A percentile compares a stretch with the other conserved stretches of the same genome.
Evolutionary conservation across 1,140 invertebrate species (phyloP).

Genomic region (Zaprionus lachaisei): DNA sequence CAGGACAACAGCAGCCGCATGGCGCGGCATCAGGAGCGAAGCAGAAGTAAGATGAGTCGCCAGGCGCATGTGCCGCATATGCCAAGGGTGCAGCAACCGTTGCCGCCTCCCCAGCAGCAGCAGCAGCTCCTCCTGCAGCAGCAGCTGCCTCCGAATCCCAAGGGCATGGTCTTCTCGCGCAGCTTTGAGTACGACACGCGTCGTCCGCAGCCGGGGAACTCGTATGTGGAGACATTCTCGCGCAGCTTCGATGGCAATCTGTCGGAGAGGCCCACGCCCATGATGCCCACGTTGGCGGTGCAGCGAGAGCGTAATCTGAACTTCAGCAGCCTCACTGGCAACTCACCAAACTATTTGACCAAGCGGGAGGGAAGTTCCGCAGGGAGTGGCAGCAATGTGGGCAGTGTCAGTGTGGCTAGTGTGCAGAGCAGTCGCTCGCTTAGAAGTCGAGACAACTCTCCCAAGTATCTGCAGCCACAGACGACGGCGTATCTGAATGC

Average conservation of each 20-base stretch:
- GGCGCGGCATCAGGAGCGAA: slow-evolving; percentile 49
- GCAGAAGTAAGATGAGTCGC: slow-evolving; percentile 57
- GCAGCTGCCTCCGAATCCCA: slow-evolving; percentile 30
- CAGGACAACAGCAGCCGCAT: slow-evolving; percentile 80
- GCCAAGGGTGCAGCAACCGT: slow-evolving; percentile 30
- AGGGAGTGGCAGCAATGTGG: slow-evolving; percentile 18
- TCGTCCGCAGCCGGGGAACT: slow-evolving; percentile 63
- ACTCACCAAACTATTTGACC: slow-evolving; percentile 81
- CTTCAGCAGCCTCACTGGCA: slow-evolving; percentile 79
- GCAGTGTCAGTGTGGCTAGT: slow-evolving; percentile 27
- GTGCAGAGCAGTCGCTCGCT: slow-evolving; percentile 59
- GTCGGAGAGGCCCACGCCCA: slow-evolving; percentile 58
- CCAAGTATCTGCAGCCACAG: slow-evolving; percentile 72
- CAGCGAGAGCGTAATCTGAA: slow-evolving; percentile 73
- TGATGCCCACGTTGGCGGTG: slow-evolving; percentile 44
- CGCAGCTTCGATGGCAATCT: slow-evolving; percentile 83
- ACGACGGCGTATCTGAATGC: slow-evolving; percentile 79
- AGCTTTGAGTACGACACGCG: slow-evolving; percentile 84
- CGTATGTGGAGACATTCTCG: slow-evolving; percentile 81
- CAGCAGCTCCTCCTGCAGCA: slow-evolving; percentile 10
- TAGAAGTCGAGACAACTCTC: slow-evolving; percentile 77
- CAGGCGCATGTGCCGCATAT: slow-evolving; percentile 36
- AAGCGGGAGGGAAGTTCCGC: slow-evolving; percentile 66
- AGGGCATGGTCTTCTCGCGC: slow-evolving; percentile 84
- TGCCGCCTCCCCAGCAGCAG: slow-evolving; percentile 12